Evolutionary conservation across 2,888 invertebrate species (phyloP), one percentile per base, ranked within the genome.

Genomic region (Eumerus sabulonum): DNA sequence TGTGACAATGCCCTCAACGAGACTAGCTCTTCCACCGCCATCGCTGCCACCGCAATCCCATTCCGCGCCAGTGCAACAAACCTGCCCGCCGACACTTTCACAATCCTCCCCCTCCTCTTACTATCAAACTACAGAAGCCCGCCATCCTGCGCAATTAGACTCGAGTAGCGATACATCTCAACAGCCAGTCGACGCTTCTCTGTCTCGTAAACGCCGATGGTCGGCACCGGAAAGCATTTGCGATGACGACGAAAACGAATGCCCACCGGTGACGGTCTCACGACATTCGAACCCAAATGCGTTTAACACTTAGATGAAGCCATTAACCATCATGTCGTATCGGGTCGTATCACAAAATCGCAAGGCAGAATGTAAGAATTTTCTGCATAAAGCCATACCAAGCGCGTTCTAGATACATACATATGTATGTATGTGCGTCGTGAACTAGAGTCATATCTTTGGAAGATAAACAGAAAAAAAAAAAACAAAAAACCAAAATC

Each of bases 141-240:
- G 66, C 64, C 59, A 19, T 50, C 70, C 59, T 44, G 54, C 67
- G 73, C 72, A 81, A 60, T 7, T 27, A 27, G 27, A 27, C 27
- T 7, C 27, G 7, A 76, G 64, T 72, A 66, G 64, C 56, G 67
- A 63, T 67, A 60, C 64, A 9, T 82, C 82, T 71, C 56, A 81
- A 73, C 68, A 83, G 47, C 82, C 82, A 38, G 77, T 83, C 38
- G 85, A 85, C 59, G 85, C 84, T 54, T 83, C 85, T 3, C 64
- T 84, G 66, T 85, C 86, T 35, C 90, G 86, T 17, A 86, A 86
- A 79, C 83, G 86, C 76, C 86, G 90, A 54, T 91, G 91, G 90
- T 90, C 90, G 17, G 90, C 90, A 47, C 90, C 90, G 1, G 90
- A 90, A 81, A 89, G 89, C 83, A 89, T 89, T 83, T 88, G 88